A percentile compares a stretch with the other conserved stretches of the same genome.
phyloP scores from a whole-genome alignment of 2,888 invertebrate genomes.

The Thysanoteuthis rhombus region DNA sequence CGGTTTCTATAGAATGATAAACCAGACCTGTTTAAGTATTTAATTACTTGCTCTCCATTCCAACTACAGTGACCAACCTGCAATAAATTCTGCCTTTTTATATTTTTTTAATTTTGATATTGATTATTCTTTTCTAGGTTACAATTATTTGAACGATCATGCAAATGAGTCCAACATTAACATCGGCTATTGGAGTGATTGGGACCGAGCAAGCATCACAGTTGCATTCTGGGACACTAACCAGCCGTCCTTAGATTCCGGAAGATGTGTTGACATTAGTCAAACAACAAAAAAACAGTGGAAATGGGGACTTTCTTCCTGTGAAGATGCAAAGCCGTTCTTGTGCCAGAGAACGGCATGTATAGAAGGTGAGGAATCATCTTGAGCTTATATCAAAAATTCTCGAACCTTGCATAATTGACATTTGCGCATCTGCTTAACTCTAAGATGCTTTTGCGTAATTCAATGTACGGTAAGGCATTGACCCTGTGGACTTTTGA shows the following conservation, averaged over 20 bases:
- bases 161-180: neutral
- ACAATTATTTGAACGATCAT: neutral
- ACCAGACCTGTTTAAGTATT: too few species aligned
- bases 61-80: too few species aligned
- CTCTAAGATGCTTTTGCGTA: too few species aligned
- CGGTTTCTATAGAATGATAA: too few species aligned
- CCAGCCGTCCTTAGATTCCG: neutral
- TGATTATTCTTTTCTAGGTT: neutral
- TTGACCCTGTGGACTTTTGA: too few species aligned
- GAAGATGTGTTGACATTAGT: neutral
- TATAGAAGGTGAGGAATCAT: neutral
- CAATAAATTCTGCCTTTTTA: neutral
- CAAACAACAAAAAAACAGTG: neutral
- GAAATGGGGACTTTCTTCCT: neutral
- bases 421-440: too few species aligned
- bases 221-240: neutral
- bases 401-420: too few species aligned
- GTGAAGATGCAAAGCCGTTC: neutral
- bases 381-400: neutral
- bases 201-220: neutral
- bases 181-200: neutral
- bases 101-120: neutral
- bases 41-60: too few species aligned
- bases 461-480: too few species aligned
- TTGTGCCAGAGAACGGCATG: neutral